Conservation (phyloP, 2,797 vertebrate species). For the Myripristis murdjan region DNA sequence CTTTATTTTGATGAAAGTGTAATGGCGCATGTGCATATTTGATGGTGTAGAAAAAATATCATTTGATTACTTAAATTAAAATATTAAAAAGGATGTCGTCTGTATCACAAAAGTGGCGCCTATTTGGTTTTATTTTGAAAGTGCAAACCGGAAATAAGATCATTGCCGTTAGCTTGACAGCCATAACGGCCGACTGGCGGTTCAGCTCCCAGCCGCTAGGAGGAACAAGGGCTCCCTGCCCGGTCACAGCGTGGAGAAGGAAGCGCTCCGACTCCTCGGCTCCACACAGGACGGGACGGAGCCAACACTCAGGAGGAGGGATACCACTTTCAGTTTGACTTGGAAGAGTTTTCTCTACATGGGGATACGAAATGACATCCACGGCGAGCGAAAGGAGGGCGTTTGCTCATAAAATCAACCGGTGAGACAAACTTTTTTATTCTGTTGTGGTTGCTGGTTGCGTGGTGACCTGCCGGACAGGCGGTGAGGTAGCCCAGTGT, state of each 20-base stretch:
- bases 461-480: slow-evolving; percentile 67
- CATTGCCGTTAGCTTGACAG: not conserved
- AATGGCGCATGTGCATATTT: too few relatives aligned
- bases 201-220: slow-evolving; percentile 82
- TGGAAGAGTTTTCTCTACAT: slow-evolving; percentile 69
- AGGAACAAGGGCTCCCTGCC: slow-evolving; percentile 74
- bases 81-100: too few relatives aligned
- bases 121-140: slow-evolving; percentile 51
- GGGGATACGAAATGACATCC: slow-evolving; percentile 84
- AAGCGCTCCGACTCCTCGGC: slow-evolving; percentile 74
- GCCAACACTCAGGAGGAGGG: slow-evolving; percentile 32
- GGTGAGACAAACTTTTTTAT: slow-evolving; percentile 80
- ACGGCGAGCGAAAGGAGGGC: slow-evolving; percentile 90
- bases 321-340: slow-evolving; percentile 54
- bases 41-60: too few relatives aligned
- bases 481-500: slow-evolving; percentile 55
- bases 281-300: slow-evolving; percentile 53
- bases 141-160: slow-evolving; percentile 16
- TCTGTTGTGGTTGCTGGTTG: slow-evolving; percentile 26
- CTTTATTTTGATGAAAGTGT: too few relatives aligned
- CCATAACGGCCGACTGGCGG: not conserved
- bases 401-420: slow-evolving; percentile 94
- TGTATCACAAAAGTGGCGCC: too few relatives aligned
- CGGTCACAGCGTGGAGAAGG: slow-evolving; percentile 76
- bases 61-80: too few relatives aligned